phyloP scores from a whole-genome alignment of 1,140 invertebrate species.

The Drosophila kohkoa region DNA sequence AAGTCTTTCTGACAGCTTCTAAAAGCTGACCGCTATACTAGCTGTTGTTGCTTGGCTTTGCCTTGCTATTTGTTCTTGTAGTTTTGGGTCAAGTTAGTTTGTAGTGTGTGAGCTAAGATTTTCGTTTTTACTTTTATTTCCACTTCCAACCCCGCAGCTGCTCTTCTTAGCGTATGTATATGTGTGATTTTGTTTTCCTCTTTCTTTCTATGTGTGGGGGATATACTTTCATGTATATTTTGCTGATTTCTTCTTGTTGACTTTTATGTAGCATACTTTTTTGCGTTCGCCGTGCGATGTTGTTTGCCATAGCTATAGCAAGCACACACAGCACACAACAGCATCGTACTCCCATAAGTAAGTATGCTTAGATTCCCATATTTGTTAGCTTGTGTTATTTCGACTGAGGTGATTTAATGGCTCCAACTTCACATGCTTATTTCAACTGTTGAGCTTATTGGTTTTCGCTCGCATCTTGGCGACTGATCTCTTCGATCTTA shows the following conservation, averaged over 20 bases:
- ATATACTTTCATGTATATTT: constrained; percentile 39
- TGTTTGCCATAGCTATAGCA: constrained; percentile 4
- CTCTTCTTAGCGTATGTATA: constrained; percentile 60
- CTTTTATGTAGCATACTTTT: constrained; percentile 60
- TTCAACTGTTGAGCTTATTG: constrained; percentile 41
- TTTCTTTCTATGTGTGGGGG: constrained; percentile 37
- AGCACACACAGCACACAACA: constrained; percentile 2
- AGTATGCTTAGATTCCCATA: constrained; percentile 21
- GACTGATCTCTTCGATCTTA: background rate
- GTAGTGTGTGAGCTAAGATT: constrained; percentile 57
- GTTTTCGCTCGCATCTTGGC: background rate
- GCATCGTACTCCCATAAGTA: constrained; percentile 4
- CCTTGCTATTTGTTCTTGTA: constrained; percentile 68
- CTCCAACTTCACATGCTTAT: constrained; percentile 53
- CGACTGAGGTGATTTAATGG: constrained; percentile 66
- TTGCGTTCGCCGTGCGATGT: background rate
- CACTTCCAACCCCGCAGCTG: background rate
- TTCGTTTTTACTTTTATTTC: constrained; percentile 57
- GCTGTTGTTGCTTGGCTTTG: constrained; percentile 12
- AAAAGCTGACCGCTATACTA: constrained; percentile 27
- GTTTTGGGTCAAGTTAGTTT: constrained; percentile 78
- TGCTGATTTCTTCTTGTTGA: constrained; percentile 73
- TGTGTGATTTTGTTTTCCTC: constrained; percentile 54
- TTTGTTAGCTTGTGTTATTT: constrained; percentile 51
- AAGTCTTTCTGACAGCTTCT: constrained; percentile 8